Evolutionary conservation across 2,113 vertebrate species (phyloP).

Genomic region (Amblyornis subalaris): DNA sequence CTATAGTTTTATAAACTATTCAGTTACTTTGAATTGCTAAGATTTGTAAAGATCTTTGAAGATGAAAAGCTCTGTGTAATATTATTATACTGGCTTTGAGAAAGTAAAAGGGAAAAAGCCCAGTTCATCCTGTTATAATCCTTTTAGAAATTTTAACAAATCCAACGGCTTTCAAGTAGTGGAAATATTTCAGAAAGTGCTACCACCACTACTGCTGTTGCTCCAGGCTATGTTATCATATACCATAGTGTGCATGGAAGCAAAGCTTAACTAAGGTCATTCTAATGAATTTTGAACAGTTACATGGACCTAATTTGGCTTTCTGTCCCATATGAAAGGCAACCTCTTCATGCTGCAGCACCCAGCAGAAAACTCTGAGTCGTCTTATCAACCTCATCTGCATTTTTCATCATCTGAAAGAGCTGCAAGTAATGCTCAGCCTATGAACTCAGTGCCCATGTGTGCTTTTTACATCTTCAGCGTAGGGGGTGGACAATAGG

Average conservation of each 20-base stretch:
- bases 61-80: slow-evolving; percentile 56
- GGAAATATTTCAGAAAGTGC: slow-evolving; percentile 38
- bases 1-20: slow-evolving; percentile 35
- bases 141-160: slow-evolving; percentile 65
- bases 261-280: slow-evolving; percentile 54
- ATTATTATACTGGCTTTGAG: slow-evolving; percentile 44
- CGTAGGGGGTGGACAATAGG: not conserved
- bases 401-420: slow-evolving; percentile 28
- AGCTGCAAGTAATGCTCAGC: not conserved
- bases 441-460: not conserved
- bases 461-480: not conserved
- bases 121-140: slow-evolving; percentile 54
- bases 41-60: slow-evolving; percentile 55
- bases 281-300: slow-evolving; percentile 56
- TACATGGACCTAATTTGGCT: slow-evolving; percentile 40
- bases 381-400: not conserved
- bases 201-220: not conserved
- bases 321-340: slow-evolving; percentile 31
- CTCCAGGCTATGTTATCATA: slow-evolving; percentile 47
- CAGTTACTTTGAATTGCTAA: slow-evolving; percentile 38
- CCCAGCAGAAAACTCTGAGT: slow-evolving; percentile 8
- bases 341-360: not conserved
- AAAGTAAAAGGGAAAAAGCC: slow-evolving; percentile 45
- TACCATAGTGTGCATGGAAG: slow-evolving; percentile 21
- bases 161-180: slow-evolving; percentile 44